phyloP scores from a whole-genome alignment of 30 jellyfish, hydroid and myxozoan species.

The Phacellophora camtschatica region DNA sequence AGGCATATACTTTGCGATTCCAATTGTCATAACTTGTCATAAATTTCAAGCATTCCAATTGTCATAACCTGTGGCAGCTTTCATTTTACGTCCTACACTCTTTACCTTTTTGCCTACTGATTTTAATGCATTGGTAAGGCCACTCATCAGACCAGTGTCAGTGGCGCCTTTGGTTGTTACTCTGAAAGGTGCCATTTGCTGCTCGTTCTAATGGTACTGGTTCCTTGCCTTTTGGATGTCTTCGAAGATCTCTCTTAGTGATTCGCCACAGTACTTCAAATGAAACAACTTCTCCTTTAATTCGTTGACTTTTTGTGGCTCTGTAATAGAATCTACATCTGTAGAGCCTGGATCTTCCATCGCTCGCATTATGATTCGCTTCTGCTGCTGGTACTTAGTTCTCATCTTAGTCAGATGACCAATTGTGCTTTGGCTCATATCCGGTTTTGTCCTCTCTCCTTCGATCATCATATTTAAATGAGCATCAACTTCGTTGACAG shows the following conservation, averaged over 20 bases:
- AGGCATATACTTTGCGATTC: no score
- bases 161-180: neutral
- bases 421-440: constrained; percentile 1
- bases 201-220: constrained; percentile 20
- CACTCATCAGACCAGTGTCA: neutral
- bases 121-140: neutral
- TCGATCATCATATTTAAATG: constrained; percentile 51
- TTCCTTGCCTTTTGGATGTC: constrained; percentile 6
- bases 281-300: constrained; percentile 30
- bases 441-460: constrained; percentile 28
- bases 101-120: neutral
- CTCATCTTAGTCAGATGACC: constrained; percentile 14
- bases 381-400: constrained; percentile 26
- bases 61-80: no score
- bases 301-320: constrained; percentile 46
- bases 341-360: constrained; percentile 24
- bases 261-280: constrained; percentile 40
- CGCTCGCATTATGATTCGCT: constrained; percentile 30
- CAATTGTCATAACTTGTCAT: no score
- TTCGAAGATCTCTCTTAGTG: constrained; percentile 2
- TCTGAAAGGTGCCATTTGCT: neutral
- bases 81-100: no score
- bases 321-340: constrained; percentile 14
- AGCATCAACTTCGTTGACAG: constrained; percentile 56
- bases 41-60: no score